Evolutionary conservation across 1,140 invertebrate species (phyloP).

Genomic region (Arctopsyche grandis): DNA sequence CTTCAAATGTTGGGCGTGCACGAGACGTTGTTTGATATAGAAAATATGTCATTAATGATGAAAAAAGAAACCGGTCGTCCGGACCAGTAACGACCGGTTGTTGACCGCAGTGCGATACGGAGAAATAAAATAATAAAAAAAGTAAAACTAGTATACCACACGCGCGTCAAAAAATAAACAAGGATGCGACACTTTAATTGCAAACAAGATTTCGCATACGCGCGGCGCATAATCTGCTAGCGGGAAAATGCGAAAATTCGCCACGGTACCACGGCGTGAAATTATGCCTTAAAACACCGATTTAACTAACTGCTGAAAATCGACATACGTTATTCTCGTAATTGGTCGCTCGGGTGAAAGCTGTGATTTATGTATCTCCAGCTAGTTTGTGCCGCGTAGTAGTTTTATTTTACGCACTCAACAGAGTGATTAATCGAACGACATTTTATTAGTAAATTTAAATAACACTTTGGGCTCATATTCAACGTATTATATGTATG

Average conservation of each 20-base stretch:
- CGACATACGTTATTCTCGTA: too few relatives aligned
- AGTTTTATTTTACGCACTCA: too few relatives aligned
- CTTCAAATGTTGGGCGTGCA: slow-evolving; percentile 2
- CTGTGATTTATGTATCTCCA: not conserved
- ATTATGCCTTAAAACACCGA: not conserved
- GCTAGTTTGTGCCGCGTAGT: too few relatives aligned
- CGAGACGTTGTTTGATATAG: slow-evolving; percentile 6
- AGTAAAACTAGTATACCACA: not conserved
- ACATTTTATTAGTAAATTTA: too few relatives aligned
- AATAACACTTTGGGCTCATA: too few relatives aligned
- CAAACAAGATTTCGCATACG: not conserved
- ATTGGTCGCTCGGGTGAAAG: not conserved
- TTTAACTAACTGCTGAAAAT: not conserved
- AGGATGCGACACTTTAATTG: too few relatives aligned
- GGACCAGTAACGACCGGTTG: slow-evolving; percentile 2
- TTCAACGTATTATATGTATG: not conserved
- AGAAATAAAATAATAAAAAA: not conserved
- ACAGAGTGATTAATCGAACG: too few relatives aligned
- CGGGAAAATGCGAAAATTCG: not conserved
- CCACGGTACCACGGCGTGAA: not conserved
- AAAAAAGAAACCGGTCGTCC: slow-evolving; percentile 22
- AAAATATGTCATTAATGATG: slow-evolving; percentile 37
- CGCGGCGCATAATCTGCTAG: not conserved
- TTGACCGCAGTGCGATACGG: not conserved
- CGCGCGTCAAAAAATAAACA: too few relatives aligned